Percentiles rank a stretch among this genome's conserved stretches.
These are phyloP conservation scores for Eremobia ochroleuca DNA, from an alignment of 2,888 invertebrate species.

Conservation along the genomic window DNA sequence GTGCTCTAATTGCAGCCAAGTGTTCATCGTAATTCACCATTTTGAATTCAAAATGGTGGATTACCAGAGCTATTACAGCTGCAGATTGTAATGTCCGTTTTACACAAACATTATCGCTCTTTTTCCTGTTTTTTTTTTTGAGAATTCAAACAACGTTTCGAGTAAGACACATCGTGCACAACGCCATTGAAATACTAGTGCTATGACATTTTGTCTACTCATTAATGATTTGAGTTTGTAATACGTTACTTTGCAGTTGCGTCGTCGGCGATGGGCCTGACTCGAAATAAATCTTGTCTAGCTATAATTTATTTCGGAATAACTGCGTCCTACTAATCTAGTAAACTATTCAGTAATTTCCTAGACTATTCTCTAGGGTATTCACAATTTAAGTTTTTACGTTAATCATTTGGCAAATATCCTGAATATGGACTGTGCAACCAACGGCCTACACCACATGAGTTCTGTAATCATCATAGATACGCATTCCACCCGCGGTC, in stretches of 20 bases:
- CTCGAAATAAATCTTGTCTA: not conserved
- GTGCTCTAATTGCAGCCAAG: constrained; percentile 13
- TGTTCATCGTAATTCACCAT: not conserved
- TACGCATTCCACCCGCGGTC: not conserved
- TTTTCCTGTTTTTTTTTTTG: not conserved
- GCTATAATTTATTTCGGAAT: too few species aligned
- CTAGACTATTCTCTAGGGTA: too few species aligned
- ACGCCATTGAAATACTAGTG: not conserved
- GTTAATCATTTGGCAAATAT: not conserved
- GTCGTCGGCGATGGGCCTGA: too few species aligned
- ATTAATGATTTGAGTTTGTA: not conserved
- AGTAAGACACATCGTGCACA: not conserved
- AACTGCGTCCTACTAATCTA: too few species aligned
- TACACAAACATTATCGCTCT: not conserved
- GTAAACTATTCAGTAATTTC: too few species aligned
- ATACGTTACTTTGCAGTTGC: not conserved
- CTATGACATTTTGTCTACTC: not conserved
- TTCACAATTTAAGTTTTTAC: not conserved
- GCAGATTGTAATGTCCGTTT: not conserved
- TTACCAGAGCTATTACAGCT: not conserved
- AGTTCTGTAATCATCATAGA: not conserved
- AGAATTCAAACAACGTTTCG: too few species aligned
- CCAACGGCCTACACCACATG: not conserved
- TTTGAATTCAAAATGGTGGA: not conserved
- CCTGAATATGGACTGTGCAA: not conserved